These are phyloP conservation scores for Drosophila neutralis DNA, from an alignment of 2,888 invertebrate species.

Conservation along the genomic window DNA sequence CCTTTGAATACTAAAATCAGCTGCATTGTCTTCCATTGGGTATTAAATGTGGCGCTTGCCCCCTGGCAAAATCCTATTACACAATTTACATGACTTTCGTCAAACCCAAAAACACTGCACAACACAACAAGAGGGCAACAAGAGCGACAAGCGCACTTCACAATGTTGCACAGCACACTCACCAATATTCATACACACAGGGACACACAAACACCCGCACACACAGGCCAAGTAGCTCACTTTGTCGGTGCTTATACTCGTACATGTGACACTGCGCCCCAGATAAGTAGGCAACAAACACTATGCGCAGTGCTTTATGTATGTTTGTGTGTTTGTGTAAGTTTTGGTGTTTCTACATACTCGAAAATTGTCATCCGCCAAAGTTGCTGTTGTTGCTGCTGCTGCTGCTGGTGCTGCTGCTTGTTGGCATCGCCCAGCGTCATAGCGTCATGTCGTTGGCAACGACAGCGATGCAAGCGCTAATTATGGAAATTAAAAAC, in stretches of 20 bases:
- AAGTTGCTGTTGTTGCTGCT: constrained; percentile 35
- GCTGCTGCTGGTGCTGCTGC: constrained; percentile 2
- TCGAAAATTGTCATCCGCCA: constrained; percentile 56
- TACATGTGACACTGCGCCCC: constrained; percentile 67
- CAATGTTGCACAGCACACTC: constrained; percentile 62
- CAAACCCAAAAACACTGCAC: constrained; percentile 47
- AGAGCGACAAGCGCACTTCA: constrained; percentile 56
- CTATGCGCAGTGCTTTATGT: constrained; percentile 18
- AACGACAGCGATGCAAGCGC: constrained; percentile 61
- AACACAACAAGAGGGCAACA: constrained; percentile 38
- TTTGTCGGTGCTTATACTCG: constrained; percentile 61
- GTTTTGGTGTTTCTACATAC: constrained; percentile 30
- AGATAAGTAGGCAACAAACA: constrained; percentile 76
- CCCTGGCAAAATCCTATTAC: constrained; percentile 26
- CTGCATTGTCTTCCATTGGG: constrained; percentile 18
- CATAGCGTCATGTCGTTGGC: constrained; percentile 16
- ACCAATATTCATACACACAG: constrained; percentile 30
- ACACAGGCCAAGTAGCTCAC: constrained; percentile 45
- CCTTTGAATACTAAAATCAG: background rate
- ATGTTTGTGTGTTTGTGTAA: constrained; percentile 24
- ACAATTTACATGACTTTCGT: constrained; percentile 55
- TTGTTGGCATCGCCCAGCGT: constrained; percentile 19
- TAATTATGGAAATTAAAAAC: constrained; percentile 80
- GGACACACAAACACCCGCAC: constrained; percentile 2
- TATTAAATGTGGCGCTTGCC: constrained; percentile 24